Evolutionary conservation across 1,140 invertebrate genomes (phyloP), one percentile per base, ranked within the genome.

Genomic region (Drosophila ogumai): DNA sequence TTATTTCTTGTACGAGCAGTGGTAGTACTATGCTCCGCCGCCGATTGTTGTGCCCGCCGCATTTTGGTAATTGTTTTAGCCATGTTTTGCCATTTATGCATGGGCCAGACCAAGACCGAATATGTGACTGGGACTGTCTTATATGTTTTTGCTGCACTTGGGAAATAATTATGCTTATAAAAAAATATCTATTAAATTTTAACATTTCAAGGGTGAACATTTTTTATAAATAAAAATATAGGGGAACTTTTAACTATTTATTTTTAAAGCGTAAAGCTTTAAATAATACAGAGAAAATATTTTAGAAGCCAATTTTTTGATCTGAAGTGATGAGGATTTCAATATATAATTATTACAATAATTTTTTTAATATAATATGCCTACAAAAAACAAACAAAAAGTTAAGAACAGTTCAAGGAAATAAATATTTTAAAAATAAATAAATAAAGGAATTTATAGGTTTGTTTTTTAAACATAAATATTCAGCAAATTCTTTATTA

Each of bases 51-150:
- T 58, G 71, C 61, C 73, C 28, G 55, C 40, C 46, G 49, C 63
- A 59, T 81, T 90, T 88, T 75, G 77, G 84, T 88, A 88, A 88
- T 90, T 88, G 84, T 88, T 90, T 90, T 84, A 81, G 80, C 85
- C 84, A 88, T 88, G 84, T 88, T 88, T 88, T 79, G 82, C 65
- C 74, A 78, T 77, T 77, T 77, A 61, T 78, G 75, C 57, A 77
- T 85, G 74, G 76, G 67, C 82, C 82, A 77, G 68, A 49, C 66
- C 61, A 38, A 72, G 66, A 52, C 63, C 73, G 55, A 55, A 76
- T 77, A 77, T 77, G 74, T 77, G 73, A 77, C 63, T 77, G 64
- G 63, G 3, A 34, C 28, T 55, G 52, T 55, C 52, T 55, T 25
- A 22, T 36, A 36, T 58, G 28, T 36, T 54, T 84, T 72, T 49